Percentiles rank a stretch among this genome's conserved stretches.
phyloP scores from a whole-genome alignment of 1,140 invertebrate genomes.

The Contarinia nasturtii region DNA sequence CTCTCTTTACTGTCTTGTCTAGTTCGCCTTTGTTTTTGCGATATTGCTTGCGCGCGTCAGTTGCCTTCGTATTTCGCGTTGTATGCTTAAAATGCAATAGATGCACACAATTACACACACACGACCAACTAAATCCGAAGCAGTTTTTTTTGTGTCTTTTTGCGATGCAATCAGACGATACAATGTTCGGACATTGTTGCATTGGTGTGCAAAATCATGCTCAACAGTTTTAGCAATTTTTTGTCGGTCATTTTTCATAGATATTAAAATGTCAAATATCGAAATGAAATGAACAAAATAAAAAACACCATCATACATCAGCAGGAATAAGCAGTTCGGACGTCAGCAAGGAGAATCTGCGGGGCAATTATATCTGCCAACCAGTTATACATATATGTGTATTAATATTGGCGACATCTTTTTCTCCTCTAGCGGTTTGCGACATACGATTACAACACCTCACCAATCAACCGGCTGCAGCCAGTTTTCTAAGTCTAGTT shows the following conservation, averaged over 20 bases:
- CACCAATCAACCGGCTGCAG: too few species aligned
- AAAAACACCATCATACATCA: too few species aligned
- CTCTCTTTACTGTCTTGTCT: neutral
- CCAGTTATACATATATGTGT: neutral
- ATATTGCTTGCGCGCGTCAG: neutral
- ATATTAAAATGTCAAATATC: neutral
- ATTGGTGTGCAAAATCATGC: too few species aligned
- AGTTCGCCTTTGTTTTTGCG: neutral
- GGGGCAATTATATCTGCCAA: neutral
- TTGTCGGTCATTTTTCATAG: neutral
- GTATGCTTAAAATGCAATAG: neutral
- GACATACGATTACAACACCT: too few species aligned
- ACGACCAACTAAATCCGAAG: neutral
- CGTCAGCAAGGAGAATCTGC: too few species aligned
- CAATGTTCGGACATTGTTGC: neutral
- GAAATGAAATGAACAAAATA: neutral
- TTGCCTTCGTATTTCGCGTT: neutral
- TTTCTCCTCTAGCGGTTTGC: too few species aligned
- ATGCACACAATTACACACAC: neutral
- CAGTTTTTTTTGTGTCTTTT: neutral
- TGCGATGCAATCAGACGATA: too few species aligned
- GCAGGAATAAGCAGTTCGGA: too few species aligned
- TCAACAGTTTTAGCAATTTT: too few species aligned
- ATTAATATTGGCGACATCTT: too few species aligned
- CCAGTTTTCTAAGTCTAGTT: too few species aligned